A percentile compares a stretch with the other conserved stretches of the same genome.
Evolutionary conservation across 2,888 invertebrate genomes (phyloP).

Genomic region (Unio delphinus): DNA sequence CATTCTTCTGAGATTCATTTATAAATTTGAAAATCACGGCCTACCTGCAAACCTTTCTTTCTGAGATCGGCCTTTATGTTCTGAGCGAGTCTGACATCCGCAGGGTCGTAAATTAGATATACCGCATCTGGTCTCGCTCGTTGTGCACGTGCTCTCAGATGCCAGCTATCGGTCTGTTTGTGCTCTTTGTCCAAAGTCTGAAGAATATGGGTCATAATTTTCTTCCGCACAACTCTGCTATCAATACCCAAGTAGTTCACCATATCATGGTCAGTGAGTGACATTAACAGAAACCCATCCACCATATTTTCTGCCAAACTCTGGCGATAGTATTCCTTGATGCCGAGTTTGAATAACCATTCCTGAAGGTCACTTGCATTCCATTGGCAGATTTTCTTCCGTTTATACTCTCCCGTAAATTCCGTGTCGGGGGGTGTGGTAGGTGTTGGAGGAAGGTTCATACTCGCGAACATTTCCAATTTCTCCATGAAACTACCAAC

Average conservation of each 20-base stretch:
- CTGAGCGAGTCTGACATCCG: conserved; percentile 67
- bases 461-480: conserved; percentile 63
- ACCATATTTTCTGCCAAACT: conserved; percentile 68
- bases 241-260: conserved; percentile 64
- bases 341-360: conserved; percentile 67
- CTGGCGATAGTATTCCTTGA: conserved; percentile 69
- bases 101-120: conserved; percentile 68
- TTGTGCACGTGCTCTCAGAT: conserved; percentile 64
- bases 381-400: conserved; percentile 68
- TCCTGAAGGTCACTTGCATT: conserved; percentile 66
- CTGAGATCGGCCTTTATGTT: conserved; percentile 65
- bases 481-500: conserved; percentile 65
- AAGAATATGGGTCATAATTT: conserved; percentile 69
- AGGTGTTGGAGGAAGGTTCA: conserved; percentile 55
- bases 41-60: conserved; percentile 64
- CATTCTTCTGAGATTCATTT: not conserved
- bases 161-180: conserved; percentile 66
- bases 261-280: conserved; percentile 68
- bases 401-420: conserved; percentile 64
- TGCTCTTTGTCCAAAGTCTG: conserved; percentile 65
- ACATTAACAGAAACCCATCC: conserved; percentile 70
- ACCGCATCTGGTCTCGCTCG: conserved; percentile 59
- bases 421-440: conserved; percentile 55
- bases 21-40: not conserved
- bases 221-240: conserved; percentile 66